These are phyloP conservation scores for Apamea crenata DNA, from an alignment of 2,888 invertebrate species.

Conservation along the genomic window DNA sequence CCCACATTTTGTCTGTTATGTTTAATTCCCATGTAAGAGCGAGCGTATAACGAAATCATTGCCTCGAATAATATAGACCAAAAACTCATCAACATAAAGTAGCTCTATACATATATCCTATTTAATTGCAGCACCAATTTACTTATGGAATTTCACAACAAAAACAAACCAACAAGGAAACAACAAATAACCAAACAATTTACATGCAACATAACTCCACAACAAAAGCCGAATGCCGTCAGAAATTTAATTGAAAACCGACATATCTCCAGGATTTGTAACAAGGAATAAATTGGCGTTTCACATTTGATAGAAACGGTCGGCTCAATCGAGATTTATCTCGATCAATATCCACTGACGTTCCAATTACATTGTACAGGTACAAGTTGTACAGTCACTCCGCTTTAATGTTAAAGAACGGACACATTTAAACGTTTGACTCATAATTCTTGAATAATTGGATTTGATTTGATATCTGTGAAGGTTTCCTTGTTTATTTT, in stretches of 20 bases:
- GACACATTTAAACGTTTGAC: constrained; percentile 57
- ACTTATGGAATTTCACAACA: constrained; percentile 31
- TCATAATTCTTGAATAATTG: constrained; percentile 7
- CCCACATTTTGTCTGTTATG: fast-evolving
- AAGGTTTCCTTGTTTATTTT: background rate
- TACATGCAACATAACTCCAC: constrained; percentile 57
- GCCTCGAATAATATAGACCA: background rate
- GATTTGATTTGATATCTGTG: background rate
- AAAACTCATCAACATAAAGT: background rate
- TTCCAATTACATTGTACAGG: constrained; percentile 85
- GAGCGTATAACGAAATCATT: background rate
- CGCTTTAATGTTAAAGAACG: constrained; percentile 66
- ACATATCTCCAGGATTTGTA: constrained; percentile 69
- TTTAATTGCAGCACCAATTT: constrained; percentile 22
- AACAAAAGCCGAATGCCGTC: constrained; percentile 60
- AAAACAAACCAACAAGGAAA: constrained; percentile 47
- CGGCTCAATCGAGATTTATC: constrained; percentile 83
- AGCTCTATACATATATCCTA: background rate
- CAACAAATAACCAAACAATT: constrained; percentile 50
- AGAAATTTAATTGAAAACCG: constrained; percentile 68
- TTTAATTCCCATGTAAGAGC: background rate
- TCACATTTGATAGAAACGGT: constrained; percentile 74
- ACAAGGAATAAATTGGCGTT: constrained; percentile 74
- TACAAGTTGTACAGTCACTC: constrained; percentile 75
- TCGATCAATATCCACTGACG: constrained; percentile 86